Conservation (phyloP, 1,140 invertebrate species). For the Lepeophtheirus salmonis region DNA sequence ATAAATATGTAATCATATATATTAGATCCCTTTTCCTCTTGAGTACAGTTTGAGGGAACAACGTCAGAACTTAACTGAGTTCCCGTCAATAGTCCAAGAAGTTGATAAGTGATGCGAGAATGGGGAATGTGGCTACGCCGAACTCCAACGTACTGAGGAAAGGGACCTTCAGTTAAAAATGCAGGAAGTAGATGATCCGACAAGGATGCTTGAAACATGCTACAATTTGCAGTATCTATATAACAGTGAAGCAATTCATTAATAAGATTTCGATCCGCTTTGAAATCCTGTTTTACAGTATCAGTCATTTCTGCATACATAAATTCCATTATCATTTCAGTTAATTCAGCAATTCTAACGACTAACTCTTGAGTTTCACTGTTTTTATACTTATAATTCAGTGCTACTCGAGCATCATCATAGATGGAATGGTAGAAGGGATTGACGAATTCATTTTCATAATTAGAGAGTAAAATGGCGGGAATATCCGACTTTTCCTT, state of each 20-base stretch:
- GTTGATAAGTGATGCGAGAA: background rate
- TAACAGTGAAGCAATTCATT: slow-evolving; percentile 12
- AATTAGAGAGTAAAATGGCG: slow-evolving; percentile 8
- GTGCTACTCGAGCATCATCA: background rate
- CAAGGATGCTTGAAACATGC: background rate
- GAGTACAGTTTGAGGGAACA: background rate
- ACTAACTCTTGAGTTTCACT: background rate
- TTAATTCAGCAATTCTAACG: background rate
- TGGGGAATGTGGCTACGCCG: background rate
- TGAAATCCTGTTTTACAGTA: background rate
- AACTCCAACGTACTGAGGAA: slow-evolving; percentile 11
- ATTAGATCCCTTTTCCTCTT: background rate
- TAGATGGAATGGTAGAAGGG: slow-evolving; percentile 14
- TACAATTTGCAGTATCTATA: background rate
- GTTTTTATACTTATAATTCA: background rate
- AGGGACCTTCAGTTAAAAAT: background rate
- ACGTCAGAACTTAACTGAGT: background rate
- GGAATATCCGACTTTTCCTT: slow-evolving; percentile 3
- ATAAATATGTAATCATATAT: slow-evolving; percentile 2
- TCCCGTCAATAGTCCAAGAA: background rate
- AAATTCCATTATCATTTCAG: background rate
- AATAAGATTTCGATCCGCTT: slow-evolving; percentile 6
- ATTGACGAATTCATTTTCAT: slow-evolving; percentile 7
- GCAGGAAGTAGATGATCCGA: background rate
- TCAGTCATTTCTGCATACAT: background rate